Base-by-base conservation (phyloP, 2,797 vertebrate species). In the Cirrhinus mrigala region DNA sequence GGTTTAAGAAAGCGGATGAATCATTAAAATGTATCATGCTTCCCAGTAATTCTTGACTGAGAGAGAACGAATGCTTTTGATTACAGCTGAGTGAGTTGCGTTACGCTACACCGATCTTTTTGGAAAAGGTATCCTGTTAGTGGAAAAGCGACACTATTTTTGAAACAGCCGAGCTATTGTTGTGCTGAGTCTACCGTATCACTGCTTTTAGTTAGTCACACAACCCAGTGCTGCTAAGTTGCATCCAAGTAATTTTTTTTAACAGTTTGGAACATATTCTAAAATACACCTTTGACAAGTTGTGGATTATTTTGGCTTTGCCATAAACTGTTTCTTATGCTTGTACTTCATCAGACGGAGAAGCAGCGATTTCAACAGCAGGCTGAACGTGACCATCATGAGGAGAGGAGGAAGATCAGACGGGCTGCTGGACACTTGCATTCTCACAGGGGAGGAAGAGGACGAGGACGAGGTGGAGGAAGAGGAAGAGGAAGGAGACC, bases 391-490 rank as follows among this genome's bases (percentile, higher is more conserved):
- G 95, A 89, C 0, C 98, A 99, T 92, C 96, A 96, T 14, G 94
- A 96, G 77, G 98, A 99, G 91, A 96, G 98, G 90, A 98, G 91
- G 89, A 94, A 95, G 79, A 94, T 99, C 82, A 92, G 97, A 8
- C 96, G 98, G 14, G 92, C 98, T 0, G 98, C 98, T 0, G 94
- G 94, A 85, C 97, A 98, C 84, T 94, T 99, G 68, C 96, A 88
- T 92, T 96, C 93, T 1, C 64, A 93, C 66, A 92, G 93, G 4
- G 80, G 90, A 62, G 79, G 89, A 6, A 4, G 87, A 40, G 78
- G 89, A 3, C 27, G 87, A n/a, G 76, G 84, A 0, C 6, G 89
- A 0, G 50, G 86, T 0, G 11, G 90, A 9, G 89, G 89, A 1
- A 46, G 89, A 48, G 90, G 88, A 16, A 56, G 87, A 81, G 88